phyloP scores from a whole-genome alignment of 2,888 invertebrate species.

The Epiblema foenella region DNA sequence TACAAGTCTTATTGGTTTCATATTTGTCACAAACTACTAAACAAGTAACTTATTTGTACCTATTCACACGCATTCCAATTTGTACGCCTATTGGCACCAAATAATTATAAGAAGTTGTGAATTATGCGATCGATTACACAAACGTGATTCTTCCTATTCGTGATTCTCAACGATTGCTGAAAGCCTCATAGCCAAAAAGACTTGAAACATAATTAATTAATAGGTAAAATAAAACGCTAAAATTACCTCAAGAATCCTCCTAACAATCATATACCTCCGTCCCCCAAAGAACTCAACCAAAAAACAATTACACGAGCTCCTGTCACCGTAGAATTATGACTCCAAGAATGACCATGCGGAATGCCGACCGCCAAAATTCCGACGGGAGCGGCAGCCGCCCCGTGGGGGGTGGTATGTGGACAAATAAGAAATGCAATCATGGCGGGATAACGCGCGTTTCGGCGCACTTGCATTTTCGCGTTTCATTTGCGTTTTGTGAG shows the following conservation, averaged over 20 bases:
- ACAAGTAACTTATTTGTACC: no score
- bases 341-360: conserved; percentile 80
- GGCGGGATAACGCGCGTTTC: conserved; percentile 49
- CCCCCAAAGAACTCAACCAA: conserved; percentile 45
- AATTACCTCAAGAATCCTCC: no score
- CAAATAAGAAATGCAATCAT: conserved; percentile 70
- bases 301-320: conserved; percentile 69
- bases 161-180: neutral
- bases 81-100: no score
- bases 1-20: neutral
- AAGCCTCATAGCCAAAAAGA: no score
- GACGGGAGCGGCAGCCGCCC: conserved; percentile 55
- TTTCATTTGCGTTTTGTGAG: conserved; percentile 32
- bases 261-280: neutral
- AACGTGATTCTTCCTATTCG: no score
- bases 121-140: no score
- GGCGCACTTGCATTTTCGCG: conserved; percentile 37
- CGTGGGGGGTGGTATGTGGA: conserved; percentile 60
- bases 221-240: neutral
- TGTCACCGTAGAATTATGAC: conserved; percentile 71
- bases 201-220: neutral
- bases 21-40: neutral
- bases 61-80: no score
- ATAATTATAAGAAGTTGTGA: no score
- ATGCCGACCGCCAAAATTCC: conserved; percentile 73